These are phyloP conservation scores for Sminthurinus aureus DNA, from an alignment of 2,888 invertebrate species.

Conservation along the genomic window DNA sequence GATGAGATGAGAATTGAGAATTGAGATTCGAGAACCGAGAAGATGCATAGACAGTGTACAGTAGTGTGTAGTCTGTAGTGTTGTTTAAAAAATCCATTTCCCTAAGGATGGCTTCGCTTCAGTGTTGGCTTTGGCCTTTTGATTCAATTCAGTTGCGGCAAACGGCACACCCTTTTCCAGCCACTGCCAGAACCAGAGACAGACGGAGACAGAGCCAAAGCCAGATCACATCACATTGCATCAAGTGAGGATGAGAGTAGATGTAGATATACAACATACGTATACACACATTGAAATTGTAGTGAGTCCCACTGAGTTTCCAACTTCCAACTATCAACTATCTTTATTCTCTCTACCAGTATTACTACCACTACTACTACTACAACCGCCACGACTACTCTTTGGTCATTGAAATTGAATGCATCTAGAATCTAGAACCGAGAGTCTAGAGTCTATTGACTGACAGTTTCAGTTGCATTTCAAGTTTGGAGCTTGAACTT, in stretches of 20 bases:
- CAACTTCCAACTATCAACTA: conserved; percentile 5
- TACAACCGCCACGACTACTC: neutral
- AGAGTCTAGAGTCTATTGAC: neutral
- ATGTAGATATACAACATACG: too few relatives aligned
- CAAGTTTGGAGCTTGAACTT: neutral
- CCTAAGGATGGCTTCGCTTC: conserved; percentile 33
- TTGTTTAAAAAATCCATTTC: conserved; percentile 34
- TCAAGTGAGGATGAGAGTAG: conserved; percentile 30
- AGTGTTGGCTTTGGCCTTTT: conserved; percentile 23
- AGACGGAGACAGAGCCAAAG: neutral
- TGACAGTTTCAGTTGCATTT: neutral
- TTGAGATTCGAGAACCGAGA: neutral
- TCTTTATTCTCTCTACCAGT: neutral
- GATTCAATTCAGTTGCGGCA: conserved; percentile 36
- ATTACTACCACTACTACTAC: neutral
- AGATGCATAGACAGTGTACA: neutral
- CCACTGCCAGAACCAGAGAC: neutral
- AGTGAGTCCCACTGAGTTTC: conserved; percentile 39
- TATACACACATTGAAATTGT: conserved; percentile 32
- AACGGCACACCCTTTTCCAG: conserved; percentile 41
- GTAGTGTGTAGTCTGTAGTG: neutral
- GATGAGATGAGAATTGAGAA: neutral
- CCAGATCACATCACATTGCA: conserved; percentile 36
- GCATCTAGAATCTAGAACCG: neutral
- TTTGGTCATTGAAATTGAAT: conserved; percentile 3